A percentile compares a stretch with the other conserved stretches of the same genome.
phyloP scores from a whole-genome alignment of 2,113 vertebrate genomes.

The Chaetodon trifascialis region DNA sequence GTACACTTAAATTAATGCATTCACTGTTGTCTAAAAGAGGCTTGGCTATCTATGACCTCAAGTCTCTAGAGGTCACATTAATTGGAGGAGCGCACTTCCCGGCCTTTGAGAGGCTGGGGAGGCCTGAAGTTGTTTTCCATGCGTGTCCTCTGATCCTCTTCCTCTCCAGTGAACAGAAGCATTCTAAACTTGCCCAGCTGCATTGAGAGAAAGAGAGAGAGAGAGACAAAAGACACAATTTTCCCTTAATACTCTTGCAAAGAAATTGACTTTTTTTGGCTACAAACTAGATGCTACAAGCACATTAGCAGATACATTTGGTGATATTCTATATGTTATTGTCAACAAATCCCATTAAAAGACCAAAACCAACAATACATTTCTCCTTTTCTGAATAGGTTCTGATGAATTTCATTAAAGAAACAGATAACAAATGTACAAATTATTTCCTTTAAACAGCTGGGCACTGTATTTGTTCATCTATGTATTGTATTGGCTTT shows the following conservation, averaged over 20 bases:
- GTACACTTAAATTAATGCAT: slow-evolving; percentile 45
- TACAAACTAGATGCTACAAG: background rate
- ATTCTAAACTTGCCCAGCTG: slow-evolving; percentile 95
- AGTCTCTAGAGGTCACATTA: slow-evolving; percentile 70
- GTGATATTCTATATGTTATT: background rate
- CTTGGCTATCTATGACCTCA: background rate
- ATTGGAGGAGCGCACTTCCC: slow-evolving; percentile 90
- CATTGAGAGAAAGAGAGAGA: slow-evolving; percentile 41
- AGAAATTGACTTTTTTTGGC: background rate
- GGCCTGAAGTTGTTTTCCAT: slow-evolving; percentile 98
- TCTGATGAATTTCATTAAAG: too few species aligned
- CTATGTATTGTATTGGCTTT: background rate
- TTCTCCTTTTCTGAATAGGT: too few species aligned
- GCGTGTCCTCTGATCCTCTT: slow-evolving; percentile 88
- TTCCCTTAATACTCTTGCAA: background rate
- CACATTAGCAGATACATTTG: background rate
- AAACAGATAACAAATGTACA: too few species aligned
- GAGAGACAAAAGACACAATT: background rate
- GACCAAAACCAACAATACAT: background rate
- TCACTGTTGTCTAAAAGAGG: slow-evolving; percentile 23
- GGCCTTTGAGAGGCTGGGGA: slow-evolving; percentile 93
- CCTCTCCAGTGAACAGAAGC: slow-evolving; percentile 89
- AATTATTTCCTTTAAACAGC: background rate
- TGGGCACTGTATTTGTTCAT: background rate
- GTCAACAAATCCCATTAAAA: background rate